Evolutionary conservation across 2,113 vertebrate species (phyloP), one percentile per base, ranked within the genome.

Genomic region (Noctilio leporinus): DNA sequence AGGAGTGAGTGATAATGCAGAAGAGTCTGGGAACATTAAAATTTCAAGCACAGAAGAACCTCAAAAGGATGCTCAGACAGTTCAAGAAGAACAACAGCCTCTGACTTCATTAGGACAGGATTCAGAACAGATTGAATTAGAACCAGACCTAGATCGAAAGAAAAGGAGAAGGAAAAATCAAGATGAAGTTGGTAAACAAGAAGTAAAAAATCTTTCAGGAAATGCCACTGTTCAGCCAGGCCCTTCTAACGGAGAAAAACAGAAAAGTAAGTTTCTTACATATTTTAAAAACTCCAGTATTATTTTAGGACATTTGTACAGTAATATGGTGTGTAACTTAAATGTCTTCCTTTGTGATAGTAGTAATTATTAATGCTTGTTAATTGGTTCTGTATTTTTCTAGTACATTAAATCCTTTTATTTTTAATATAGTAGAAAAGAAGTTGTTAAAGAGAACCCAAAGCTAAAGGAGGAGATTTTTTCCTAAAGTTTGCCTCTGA

Each of bases 1-100:
- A 95, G 97, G 93, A 94, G 53, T 89, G 77, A 87, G 55, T 88
- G 62, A 88, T 87, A 89, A 96, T 70, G 91, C 90, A 80, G 96
- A 88, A 90, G 97, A 96, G 38, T 94, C 91, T 96, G 57, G 96
- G 33, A 95, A 96, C 87, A 51, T 35, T 70, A 82, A 24, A 87
- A 82, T 90, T 97, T 98, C 97, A 96, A 98, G 98, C 81, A 75
- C 64, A 93, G 98, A 99, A 95, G 97, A 95, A 11, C 95, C 97
- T 78, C 97, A 98, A 78, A 94, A 93, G 62, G 98, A 98, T 95
- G 75, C 96, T 78, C 97, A 97, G 70, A 96, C 2, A 0, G 97
- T 97, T 86, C 98, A 99, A 96, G 99, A 99, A 15, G 99, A 99
- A 95, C 98, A 99, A 33, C 98, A 98, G 28, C 95, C 99, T 90